Conservation (phyloP, 1,140 invertebrate genomes). For the Bombus turneri region DNA sequence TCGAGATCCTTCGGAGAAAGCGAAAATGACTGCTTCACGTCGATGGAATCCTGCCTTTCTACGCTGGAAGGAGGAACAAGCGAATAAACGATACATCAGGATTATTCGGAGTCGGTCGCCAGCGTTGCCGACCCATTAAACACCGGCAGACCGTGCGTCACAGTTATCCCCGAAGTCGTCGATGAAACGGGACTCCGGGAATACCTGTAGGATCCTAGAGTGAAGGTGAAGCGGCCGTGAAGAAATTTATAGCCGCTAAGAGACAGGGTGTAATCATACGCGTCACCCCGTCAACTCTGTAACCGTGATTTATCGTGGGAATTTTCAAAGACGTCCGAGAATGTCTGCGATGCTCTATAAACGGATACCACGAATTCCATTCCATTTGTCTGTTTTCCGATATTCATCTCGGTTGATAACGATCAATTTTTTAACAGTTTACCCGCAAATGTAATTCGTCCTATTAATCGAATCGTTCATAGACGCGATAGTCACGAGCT, state of each 20-base stretch:
- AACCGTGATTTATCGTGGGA: conserved; percentile 81
- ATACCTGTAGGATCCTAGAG: conserved; percentile 70
- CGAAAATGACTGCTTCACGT: background rate
- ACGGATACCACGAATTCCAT: conserved; percentile 33
- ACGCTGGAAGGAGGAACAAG: conserved; percentile 34
- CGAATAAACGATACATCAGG: conserved; percentile 62
- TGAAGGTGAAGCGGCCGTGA: conserved; percentile 56
- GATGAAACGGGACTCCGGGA: conserved; percentile 50
- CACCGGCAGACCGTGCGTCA: conserved; percentile 58
- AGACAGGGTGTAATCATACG: conserved; percentile 81
- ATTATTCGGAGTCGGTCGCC: conserved; percentile 63
- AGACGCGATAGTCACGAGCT: background rate
- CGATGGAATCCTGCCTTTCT: conserved; percentile 42
- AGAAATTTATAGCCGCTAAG: conserved; percentile 79
- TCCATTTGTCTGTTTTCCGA: background rate
- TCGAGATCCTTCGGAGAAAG: background rate
- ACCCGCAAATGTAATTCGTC: background rate
- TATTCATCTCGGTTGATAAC: background rate
- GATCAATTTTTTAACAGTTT: background rate
- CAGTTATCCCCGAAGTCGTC: conserved; percentile 60
- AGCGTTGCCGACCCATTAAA: conserved; percentile 58
- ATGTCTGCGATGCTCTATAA: conserved; percentile 55
- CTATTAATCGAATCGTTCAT: background rate
- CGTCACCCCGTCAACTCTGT: conserved; percentile 79
- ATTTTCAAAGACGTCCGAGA: conserved; percentile 72